These are phyloP conservation scores for Enoplosus armatus DNA, from an alignment of 2,797 vertebrate species.

Conservation along the genomic window DNA sequence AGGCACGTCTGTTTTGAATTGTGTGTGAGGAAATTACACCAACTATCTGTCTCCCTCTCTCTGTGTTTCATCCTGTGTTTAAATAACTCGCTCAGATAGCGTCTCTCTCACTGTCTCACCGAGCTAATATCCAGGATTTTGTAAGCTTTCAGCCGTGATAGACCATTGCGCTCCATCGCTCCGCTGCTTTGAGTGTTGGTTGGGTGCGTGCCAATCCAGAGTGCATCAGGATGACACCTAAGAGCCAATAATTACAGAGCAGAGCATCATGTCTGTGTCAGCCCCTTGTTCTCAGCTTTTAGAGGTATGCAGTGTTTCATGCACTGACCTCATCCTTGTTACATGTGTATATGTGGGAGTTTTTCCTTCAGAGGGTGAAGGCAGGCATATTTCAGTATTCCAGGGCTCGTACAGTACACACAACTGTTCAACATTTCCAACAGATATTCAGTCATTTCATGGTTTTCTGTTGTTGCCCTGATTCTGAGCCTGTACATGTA, in stretches of 20 bases:
- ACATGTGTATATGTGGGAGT: slow-evolving; percentile 23
- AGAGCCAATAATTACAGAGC: slow-evolving; percentile 80
- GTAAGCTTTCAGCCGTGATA: slow-evolving; percentile 57
- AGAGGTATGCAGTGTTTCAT: slow-evolving; percentile 43
- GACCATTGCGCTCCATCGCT: slow-evolving; percentile 33
- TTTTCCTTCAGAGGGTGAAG: slow-evolving; percentile 15
- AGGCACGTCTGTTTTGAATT: slow-evolving; percentile 68
- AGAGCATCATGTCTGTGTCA: slow-evolving; percentile 56
- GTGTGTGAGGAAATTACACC: slow-evolving; percentile 50
- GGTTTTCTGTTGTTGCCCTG: slow-evolving; percentile 17
- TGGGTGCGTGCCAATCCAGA: slow-evolving; percentile 58
- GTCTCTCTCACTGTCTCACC: slow-evolving; percentile 40
- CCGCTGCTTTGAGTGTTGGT: slow-evolving; percentile 46
- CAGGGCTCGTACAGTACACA: slow-evolving; percentile 2
- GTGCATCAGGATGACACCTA: slow-evolving; percentile 66
- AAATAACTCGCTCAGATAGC: slow-evolving; percentile 39
- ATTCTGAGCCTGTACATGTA: slow-evolving; percentile 33
- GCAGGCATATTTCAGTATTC: slow-evolving; percentile 16
- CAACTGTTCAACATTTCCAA: slow-evolving; percentile 15
- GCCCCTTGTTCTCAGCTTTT: slow-evolving; percentile 66
- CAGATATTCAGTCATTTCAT: slow-evolving; percentile 21
- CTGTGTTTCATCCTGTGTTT: slow-evolving; percentile 36
- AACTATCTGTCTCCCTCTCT: slow-evolving; percentile 30
- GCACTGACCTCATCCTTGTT: slow-evolving; percentile 57
- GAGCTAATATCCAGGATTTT: slow-evolving; percentile 45